phyloP scores from a whole-genome alignment of 2,113 vertebrate species.

The Boulengeromyrus knoepffleri region DNA sequence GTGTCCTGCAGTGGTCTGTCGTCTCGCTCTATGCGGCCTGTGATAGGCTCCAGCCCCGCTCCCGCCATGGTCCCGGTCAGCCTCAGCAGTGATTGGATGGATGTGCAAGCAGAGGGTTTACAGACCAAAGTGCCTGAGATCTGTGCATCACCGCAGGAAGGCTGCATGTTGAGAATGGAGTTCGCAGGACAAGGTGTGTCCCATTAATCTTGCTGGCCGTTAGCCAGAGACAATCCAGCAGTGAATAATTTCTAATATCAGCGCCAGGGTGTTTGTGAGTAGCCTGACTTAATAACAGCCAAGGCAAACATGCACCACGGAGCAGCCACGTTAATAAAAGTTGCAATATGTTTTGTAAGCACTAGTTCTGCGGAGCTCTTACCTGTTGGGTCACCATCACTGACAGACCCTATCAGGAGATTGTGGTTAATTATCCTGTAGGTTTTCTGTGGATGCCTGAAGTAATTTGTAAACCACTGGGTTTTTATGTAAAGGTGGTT shows the following conservation, averaged over 20 bases:
- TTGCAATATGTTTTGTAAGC: neutral
- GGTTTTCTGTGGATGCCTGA: neutral
- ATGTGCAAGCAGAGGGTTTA: neutral
- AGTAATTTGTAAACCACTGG: neutral
- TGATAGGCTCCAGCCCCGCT: neutral
- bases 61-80: neutral
- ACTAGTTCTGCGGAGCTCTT: neutral
- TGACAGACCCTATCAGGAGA: neutral
- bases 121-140: conserved; percentile 3
- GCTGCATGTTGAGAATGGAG: conserved; percentile 23
- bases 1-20: neutral
- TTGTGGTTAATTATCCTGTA: neutral
- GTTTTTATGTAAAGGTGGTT: neutral
- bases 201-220: conserved; percentile 6
- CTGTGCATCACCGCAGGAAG: conserved; percentile 4
- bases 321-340: neutral
- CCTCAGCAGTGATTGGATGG: neutral
- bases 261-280: neutral
- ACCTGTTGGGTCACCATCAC: neutral
- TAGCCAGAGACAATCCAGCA: conserved; percentile 11
- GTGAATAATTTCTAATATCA: neutral
- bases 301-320: neutral
- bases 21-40: neutral
- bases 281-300: neutral
- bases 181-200: neutral